A percentile compares a stretch with the other conserved stretches of the same genome.
Conservation (phyloP, 2,888 invertebrate species). For the Caenorhabditis sp. region DNA sequence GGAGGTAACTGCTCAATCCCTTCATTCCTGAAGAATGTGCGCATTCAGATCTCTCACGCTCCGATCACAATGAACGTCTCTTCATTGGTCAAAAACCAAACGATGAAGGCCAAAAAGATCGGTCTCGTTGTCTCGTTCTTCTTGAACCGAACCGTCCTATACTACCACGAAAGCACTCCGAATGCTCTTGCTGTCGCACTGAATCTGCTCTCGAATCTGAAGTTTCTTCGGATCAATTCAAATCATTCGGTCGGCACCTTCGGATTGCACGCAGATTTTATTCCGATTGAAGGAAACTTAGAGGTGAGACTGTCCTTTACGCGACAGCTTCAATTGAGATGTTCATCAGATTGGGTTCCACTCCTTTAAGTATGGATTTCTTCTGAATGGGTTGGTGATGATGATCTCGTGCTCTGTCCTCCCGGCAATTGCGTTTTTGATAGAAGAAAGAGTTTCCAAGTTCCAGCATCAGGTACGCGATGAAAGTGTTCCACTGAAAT, state of each 20-base stretch:
- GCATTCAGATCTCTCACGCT: background rate
- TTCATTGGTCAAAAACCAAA: constrained; percentile 5
- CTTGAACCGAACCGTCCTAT: background rate
- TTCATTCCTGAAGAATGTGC: too few species aligned
- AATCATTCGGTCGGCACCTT: constrained; percentile 16
- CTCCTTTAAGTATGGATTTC: background rate
- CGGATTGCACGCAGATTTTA: background rate
- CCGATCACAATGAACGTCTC: background rate
- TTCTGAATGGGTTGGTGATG: too few species aligned
- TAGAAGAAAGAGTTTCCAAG: constrained; percentile 63
- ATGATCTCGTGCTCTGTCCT: too few species aligned
- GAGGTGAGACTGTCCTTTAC: too few species aligned
- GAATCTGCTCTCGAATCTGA: constrained; percentile 23
- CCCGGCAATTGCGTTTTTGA: constrained; percentile 60
- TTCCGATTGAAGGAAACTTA: background rate
- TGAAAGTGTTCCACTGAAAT: too few species aligned
- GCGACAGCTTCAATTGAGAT: background rate
- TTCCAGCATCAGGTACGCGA: constrained; percentile 68
- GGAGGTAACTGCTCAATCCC: background rate
- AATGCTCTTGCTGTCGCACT: constrained; percentile 20
- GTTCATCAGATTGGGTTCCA: background rate
- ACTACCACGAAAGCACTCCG: constrained; percentile 1
- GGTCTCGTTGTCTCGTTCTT: constrained; percentile 14
- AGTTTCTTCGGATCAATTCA: constrained; percentile 10
- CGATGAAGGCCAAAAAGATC: constrained; percentile 4